Evolutionary conservation across 2,888 invertebrate genomes (phyloP), one percentile per base, ranked within the genome.

Genomic region (Aspidapion aeneum): DNA sequence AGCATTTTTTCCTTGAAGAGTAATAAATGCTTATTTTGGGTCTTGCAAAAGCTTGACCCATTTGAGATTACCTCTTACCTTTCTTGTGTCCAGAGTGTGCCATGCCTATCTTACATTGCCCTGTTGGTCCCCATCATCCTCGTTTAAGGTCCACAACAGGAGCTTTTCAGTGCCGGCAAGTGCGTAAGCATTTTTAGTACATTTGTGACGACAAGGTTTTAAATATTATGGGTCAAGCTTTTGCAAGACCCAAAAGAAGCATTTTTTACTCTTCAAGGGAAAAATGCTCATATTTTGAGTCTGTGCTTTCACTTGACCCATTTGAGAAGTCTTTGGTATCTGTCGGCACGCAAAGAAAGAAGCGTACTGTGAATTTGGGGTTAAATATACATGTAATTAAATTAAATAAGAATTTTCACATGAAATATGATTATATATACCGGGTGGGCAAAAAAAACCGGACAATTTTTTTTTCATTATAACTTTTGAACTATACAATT

Each of bases 221-320:
- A 58, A 48, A 58, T 35, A 18, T 35, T 48, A 48, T 58, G 58
- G 58, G 58, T 58, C 35, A 58, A 58, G 58, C 58, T 58, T 58
- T 49, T 20, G 58, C 58, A 58, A 58, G 58, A 58, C 35, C 18
- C 58, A 58, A 58, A 58, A 58, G 35, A 58, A 49, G 35, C 58
- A 58, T 58, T 58, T 58, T 58, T 58, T 48, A 48, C 58, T 58
- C 49, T 58, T 58, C 58, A 58, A 58, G 57, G 57, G 57, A 57
- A 57, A 57, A 55, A 22, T 57, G 57, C 57, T 57, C 22, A 57
- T 57, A 57, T 57, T 57, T 57, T 57, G 21, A 57, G 57, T 57
- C 57, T 57, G 57, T 21, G 57, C 57, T 21, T 57, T 57, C 35
- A 22, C 57, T 57, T 57, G 57, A 57, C 57, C 57, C 35, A 57